Base-by-base conservation (phyloP, 2,113 vertebrate species). In the Heptranchias perlo region DNA sequence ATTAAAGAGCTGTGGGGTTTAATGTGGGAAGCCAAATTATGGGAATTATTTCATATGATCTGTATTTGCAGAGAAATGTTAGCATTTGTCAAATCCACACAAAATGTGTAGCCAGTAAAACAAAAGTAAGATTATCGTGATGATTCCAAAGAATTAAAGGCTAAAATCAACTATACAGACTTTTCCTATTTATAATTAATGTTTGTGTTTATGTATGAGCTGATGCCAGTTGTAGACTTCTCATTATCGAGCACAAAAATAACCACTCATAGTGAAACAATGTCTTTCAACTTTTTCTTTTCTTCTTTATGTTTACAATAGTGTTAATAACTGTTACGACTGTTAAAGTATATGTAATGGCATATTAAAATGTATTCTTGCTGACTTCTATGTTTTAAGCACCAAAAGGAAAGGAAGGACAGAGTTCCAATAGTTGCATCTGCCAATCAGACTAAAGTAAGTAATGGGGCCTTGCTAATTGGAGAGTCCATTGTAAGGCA, bases 101-200 rank as follows among this genome's bases (percentile, higher is more conserved):
- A 44, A 94, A 94, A 94, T 94, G 25, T 31, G 62, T 65, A 4
- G 25, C 11, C 62, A 95, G 18, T 65, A 94, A 67, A 39, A 39
- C 61, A 44, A 47, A n/a, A n/a, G 14, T 39, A 65, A 49, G 64
- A 49, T 95, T 44, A 49, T n/a, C 4, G 11, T 69, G 39, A 39
- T 95, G 93, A 65, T 94, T n/a, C 39, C 28, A n/a, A 67, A 67
- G 93, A 67, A 94, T 94, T 94, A 94, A 94, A 94, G 23, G 23
- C 44, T 31, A 49, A 39, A 49, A 49, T 49, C 44, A 49, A 7
- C 39, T 65, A 67, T 16, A 39, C n/a, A 65, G 86, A 65, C 61
- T 44, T 6, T 47, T 65, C 69, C 2, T 61, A 25, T 95, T 44
- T 69, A 44, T 69, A 95, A 69, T 28, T 47, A 6, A 3, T 44